Evolutionary conservation across 2,888 invertebrate genomes (phyloP), one percentile per base, ranked within the genome.

Genomic region (Rhaphigaster nebulosa): DNA sequence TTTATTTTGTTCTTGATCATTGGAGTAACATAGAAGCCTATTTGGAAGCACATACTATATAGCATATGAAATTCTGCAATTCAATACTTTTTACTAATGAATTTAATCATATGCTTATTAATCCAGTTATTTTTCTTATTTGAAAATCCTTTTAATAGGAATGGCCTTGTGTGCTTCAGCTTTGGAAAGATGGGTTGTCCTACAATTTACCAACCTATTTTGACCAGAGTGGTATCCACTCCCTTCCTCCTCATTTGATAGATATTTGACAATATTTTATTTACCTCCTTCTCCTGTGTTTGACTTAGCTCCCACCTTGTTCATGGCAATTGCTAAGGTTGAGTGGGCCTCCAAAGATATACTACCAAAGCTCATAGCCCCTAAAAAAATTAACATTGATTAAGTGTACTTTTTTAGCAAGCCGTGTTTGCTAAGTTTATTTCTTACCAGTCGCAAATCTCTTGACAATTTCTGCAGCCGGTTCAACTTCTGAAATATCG

Each of bases 261-360:
- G 13, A 84, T 3, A n/a, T 38, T 80, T 38, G 15, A 38, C 10
- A 90, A 80, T 70, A 29, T 29, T 26, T 60, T 80, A 89, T 91
- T 91, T 92, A 91, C 98, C 99, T 91, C 99, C 99, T 94, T 99
- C 99, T 45, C 99, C 99, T 0, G 99, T 99, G 94, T 99, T 99
- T 92, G 99, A 99, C 94, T 99, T 99, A 92, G 98, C 99, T 6
- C 98, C 98, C 93, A 99, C 96, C 92, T 97, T 96, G 94, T 99
- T 99, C 99, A 99, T 99, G 0, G 99, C 99, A 90, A 98, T 95
- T 0, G 99, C 99, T 54, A 99, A 95, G 0, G 99, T 97, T 50
- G 97, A 96, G 95, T 99, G 99, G 1, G 99, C 98, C 94, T 99
- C 99, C 93, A 98, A 94, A 0, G 99, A 99, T 93, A 99, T 99